phyloP scores from a whole-genome alignment of 2,113 vertebrate genomes.

The Hystrix cristata region DNA sequence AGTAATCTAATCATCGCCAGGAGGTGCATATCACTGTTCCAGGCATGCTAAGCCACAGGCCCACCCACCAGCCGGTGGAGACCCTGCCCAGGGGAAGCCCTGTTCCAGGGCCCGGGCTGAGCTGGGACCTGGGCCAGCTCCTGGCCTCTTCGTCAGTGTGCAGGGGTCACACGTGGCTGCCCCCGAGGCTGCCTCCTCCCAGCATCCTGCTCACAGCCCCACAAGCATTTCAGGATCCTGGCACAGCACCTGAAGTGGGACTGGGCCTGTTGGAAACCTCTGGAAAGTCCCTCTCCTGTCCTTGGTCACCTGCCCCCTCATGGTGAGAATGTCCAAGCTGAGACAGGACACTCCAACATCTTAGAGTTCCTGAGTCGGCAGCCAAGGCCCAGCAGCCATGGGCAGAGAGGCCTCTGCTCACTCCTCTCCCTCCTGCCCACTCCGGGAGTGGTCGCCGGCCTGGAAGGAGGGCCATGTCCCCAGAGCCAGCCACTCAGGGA shows the following conservation, averaged over 20 bases:
- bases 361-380: neutral
- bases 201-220: neutral
- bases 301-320: neutral
- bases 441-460: too few relatives aligned
- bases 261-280: neutral
- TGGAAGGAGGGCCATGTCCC: too few relatives aligned
- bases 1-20: neutral
- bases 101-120: neutral
- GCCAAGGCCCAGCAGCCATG: neutral
- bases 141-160: neutral
- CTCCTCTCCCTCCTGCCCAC: neutral
- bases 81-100: neutral
- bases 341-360: neutral
- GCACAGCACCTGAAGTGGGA: neutral
- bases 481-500: neutral
- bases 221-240: neutral
- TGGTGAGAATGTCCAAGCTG: neutral
- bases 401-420: neutral
- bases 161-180: neutral
- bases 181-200: neutral
- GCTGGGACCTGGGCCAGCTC: neutral
- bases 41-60: neutral
- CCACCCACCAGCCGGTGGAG: neutral
- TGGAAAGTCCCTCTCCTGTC: neutral
- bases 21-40: neutral